Evolutionary conservation across 2,888 invertebrate genomes (phyloP), one percentile per base, ranked within the genome.

Genomic region (Hirtodrosophila cameraria): DNA sequence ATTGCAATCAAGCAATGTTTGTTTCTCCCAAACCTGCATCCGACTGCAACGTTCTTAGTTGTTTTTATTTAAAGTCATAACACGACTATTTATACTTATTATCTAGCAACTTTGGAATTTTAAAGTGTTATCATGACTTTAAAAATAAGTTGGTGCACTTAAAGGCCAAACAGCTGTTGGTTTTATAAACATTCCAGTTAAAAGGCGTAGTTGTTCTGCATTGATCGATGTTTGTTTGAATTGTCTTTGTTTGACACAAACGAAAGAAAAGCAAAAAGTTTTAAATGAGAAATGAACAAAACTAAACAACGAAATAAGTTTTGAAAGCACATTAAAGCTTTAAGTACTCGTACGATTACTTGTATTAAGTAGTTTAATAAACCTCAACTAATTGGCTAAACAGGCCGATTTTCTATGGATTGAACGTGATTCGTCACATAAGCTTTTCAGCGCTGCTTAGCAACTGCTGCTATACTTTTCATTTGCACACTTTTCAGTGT

Each of bases 11-110:
- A n/a, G n/a, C n/a, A n/a, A n/a, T n/a, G n/a, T n/a, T n/a, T n/a
- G n/a, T n/a, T n/a, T n/a, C n/a, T n/a, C n/a, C n/a, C n/a, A n/a
- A n/a, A n/a, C n/a, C n/a, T n/a, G n/a, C n/a, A n/a, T n/a, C n/a
- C n/a, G n/a, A n/a, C n/a, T n/a, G n/a, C n/a, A n/a, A n/a, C n/a
- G n/a, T n/a, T 18, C 33, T 50, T 13, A 7, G 2, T 53, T 31
- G 9, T 49, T 16, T 38, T 33, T 41, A 33, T 25, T 16, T 18
- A 11, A 28, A 25, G 15, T 13, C n/a, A 16, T 9, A 13, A 7
- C 35, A 20, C n/a, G 27, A 33, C 45, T 65, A 71, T 69, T 60
- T 73, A 57, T 70, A 73, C 18, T 27, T 33, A 67, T 73, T 67
- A 49, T 16, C 38, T 41, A 23, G 45, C 42, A n/a, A 13, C 39